Percentiles rank a stretch among this genome's conserved stretches.
These are phyloP conservation scores for Hydrophis major DNA, from an alignment of 2,797 vertebrate genomes.

Conservation along the genomic window DNA sequence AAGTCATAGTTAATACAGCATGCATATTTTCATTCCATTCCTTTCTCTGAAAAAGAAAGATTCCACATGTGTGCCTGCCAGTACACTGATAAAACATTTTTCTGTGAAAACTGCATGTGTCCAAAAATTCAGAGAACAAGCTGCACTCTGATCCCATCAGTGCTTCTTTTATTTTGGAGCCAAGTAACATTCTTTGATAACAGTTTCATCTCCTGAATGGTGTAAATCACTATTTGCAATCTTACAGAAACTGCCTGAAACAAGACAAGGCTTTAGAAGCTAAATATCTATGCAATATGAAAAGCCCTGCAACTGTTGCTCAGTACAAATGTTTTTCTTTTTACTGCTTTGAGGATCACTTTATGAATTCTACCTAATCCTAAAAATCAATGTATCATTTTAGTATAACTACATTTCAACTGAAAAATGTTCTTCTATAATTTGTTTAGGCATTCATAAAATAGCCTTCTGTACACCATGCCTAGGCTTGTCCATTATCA, in stretches of 20 bases:
- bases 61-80: slow-evolving; percentile 23
- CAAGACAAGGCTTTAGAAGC: slow-evolving; percentile 63
- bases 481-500: not conserved
- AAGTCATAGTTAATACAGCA: not conserved
- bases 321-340: slow-evolving; percentile 51
- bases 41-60: slow-evolving; percentile 44
- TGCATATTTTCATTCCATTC: not conserved
- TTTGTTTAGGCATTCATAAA: not conserved
- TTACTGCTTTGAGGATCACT: slow-evolving; percentile 65
- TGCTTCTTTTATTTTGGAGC: slow-evolving; percentile 57
- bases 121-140: slow-evolving; percentile 54
- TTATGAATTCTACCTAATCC: slow-evolving; percentile 58
- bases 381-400: slow-evolving; percentile 60
- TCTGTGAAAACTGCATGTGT: slow-evolving; percentile 47
- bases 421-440: not conserved
- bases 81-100: slow-evolving; percentile 49
- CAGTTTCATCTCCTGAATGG: slow-evolving; percentile 64
- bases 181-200: slow-evolving; percentile 69
- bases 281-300: slow-evolving; percentile 66
- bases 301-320: slow-evolving; percentile 57
- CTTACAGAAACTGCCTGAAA: slow-evolving; percentile 73
- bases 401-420: not conserved
- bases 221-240: slow-evolving; percentile 66
- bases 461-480: not conserved
- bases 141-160: slow-evolving; percentile 53